These are phyloP conservation scores for Lithobates sylvaticus DNA, from an alignment of 2,797 vertebrate genomes.

Conservation along the genomic window DNA sequence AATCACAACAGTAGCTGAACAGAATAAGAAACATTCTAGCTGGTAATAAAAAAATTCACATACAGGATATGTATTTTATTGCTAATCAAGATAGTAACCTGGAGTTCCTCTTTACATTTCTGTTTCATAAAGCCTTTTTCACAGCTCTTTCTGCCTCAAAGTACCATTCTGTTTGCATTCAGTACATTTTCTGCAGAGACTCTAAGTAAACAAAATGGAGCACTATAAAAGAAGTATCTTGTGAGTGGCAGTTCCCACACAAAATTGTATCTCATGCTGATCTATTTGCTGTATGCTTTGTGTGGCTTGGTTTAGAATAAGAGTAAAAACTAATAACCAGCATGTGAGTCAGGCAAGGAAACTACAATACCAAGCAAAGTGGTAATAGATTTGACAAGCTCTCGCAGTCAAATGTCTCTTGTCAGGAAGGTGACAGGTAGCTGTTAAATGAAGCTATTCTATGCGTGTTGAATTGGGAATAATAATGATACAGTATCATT, in stretches of 20 bases:
- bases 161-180: neutral
- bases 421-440: slow-evolving; percentile 38
- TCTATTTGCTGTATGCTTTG: slow-evolving; percentile 4
- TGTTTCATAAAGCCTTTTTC: neutral
- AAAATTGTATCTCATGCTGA: neutral
- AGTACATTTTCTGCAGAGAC: neutral
- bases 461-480: slow-evolving; percentile 30
- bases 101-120: too few species aligned
- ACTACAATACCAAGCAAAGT: slow-evolving; percentile 23
- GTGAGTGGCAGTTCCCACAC: neutral
- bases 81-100: too few species aligned
- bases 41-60: too few species aligned
- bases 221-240: neutral
- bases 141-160: neutral
- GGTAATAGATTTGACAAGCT: slow-evolving; percentile 25
- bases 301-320: neutral
- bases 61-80: too few species aligned
- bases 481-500: slow-evolving; percentile 41
- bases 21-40: too few species aligned
- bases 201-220: neutral
- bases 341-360: slow-evolving; percentile 3
- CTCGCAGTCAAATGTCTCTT: slow-evolving; percentile 14
- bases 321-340: slow-evolving; percentile 15
- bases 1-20: too few species aligned
- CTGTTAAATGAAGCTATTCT: slow-evolving; percentile 10